Evolutionary conservation across 1,140 invertebrate genomes (phyloP).

Genomic region (Camponotus vicinus): DNA sequence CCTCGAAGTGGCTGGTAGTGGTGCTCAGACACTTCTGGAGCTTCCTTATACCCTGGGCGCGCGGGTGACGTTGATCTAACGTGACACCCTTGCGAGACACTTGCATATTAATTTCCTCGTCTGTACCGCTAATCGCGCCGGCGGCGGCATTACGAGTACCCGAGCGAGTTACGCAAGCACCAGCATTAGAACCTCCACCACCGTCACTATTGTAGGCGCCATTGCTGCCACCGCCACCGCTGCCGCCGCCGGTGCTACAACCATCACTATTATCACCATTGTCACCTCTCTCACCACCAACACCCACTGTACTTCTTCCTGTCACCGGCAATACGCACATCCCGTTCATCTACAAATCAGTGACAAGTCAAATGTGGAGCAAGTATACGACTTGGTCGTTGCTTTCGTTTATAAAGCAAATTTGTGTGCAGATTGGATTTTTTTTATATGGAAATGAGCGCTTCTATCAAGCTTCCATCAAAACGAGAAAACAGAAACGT

Average conservation of each 20-base stretch:
- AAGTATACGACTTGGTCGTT: constrained; percentile 38
- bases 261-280: constrained; percentile 81
- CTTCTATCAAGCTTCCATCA: constrained; percentile 12
- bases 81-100: constrained; percentile 75
- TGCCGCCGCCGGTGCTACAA: constrained; percentile 74
- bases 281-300: constrained; percentile 78
- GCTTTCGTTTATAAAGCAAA: constrained; percentile 40
- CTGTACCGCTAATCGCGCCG: constrained; percentile 70
- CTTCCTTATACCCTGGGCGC: constrained; percentile 96
- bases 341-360: constrained; percentile 92
- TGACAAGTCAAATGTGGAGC: constrained; percentile 68
- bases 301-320: constrained; percentile 81
- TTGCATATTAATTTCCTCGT: constrained; percentile 68
- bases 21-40: constrained; percentile 94
- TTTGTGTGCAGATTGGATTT: constrained; percentile 23
- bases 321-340: constrained; percentile 90
- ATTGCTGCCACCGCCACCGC: constrained; percentile 78
- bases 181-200: constrained; percentile 80
- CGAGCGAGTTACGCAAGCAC: constrained; percentile 70
- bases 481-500: constrained; percentile 16
- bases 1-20: constrained; percentile 91
- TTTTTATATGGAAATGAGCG: not conserved
- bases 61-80: constrained; percentile 88
- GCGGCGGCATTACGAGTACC: constrained; percentile 64
- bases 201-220: constrained; percentile 81